These are phyloP conservation scores for Sus scrofa DNA, from an alignment of 2,113 vertebrate genomes.

Conservation along the genomic window DNA sequence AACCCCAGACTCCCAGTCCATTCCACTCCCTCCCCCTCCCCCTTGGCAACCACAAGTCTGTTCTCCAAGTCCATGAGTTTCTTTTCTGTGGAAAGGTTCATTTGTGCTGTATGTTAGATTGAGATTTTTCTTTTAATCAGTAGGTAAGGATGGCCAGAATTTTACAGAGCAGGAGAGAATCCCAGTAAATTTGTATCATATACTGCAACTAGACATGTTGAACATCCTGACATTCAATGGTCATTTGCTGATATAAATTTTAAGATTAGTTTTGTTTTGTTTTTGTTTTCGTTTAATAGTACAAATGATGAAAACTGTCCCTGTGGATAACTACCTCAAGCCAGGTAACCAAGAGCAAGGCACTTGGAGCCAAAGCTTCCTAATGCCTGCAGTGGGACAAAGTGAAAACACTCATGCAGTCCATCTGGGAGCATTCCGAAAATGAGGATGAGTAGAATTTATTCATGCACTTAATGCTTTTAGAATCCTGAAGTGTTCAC, in stretches of 20 bases:
- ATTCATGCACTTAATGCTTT: not conserved
- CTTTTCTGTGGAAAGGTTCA: too few species aligned
- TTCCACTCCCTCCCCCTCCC: too few species aligned
- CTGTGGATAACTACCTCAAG: not conserved
- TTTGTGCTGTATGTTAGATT: not conserved
- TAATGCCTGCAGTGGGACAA: not conserved
- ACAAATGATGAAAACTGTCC: not conserved
- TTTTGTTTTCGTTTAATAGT: conserved; percentile 50
- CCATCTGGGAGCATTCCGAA: not conserved
- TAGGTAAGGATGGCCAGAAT: not conserved
- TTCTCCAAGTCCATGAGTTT: too few species aligned
- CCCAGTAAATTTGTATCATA: not conserved
- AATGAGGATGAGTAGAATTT: not conserved
- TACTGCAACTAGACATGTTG: not conserved
- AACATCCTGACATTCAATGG: not conserved
- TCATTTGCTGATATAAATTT: conserved; percentile 44
- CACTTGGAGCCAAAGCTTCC: not conserved
- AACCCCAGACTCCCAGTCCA: too few species aligned
- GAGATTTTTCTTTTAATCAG: conserved; percentile 12
- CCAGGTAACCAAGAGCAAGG: not conserved
- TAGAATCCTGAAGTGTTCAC: not conserved
- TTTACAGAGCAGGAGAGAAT: conserved; percentile 23
- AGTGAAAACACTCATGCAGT: not conserved
- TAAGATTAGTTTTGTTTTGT: conserved; percentile 20
- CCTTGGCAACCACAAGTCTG: too few species aligned